Conservation (phyloP, 2,888 invertebrate species). For the Fragum whitleyi region DNA sequence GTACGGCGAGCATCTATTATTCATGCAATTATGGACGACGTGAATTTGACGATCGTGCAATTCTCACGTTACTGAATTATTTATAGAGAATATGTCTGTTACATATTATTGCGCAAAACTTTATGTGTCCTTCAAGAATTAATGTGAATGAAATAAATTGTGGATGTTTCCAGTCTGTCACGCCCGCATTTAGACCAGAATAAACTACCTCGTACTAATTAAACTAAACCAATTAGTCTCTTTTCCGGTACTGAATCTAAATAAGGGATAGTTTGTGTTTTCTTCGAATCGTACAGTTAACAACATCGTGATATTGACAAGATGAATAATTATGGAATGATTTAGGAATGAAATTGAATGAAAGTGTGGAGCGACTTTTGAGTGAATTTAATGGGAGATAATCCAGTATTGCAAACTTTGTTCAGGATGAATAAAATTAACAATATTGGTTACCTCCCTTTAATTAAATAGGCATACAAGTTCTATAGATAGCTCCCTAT, state of each 20-base stretch:
- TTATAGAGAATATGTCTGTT: constrained; percentile 16
- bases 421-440: too few relatives aligned
- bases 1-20: constrained; percentile 13
- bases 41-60: constrained; percentile 25
- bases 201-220: neutral
- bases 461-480: too few relatives aligned
- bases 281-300: neutral
- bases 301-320: too few relatives aligned
- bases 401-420: too few relatives aligned
- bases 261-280: neutral
- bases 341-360: too few relatives aligned
- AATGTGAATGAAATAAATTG: neutral
- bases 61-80: constrained; percentile 29
- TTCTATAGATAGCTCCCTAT: too few relatives aligned
- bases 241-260: neutral
- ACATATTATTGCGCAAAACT: constrained; percentile 21
- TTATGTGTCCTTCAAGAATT: constrained; percentile 5
- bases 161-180: neutral
- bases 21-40: constrained; percentile 27
- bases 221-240: constrained; percentile 10
- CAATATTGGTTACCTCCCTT: too few relatives aligned
- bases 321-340: too few relatives aligned
- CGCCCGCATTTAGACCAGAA: neutral
- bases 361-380: too few relatives aligned
- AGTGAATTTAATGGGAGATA: too few relatives aligned